Evolutionary conservation across 2,888 invertebrate genomes (phyloP), one percentile per base, ranked within the genome.

Genomic region (Orchesella flavescens): DNA sequence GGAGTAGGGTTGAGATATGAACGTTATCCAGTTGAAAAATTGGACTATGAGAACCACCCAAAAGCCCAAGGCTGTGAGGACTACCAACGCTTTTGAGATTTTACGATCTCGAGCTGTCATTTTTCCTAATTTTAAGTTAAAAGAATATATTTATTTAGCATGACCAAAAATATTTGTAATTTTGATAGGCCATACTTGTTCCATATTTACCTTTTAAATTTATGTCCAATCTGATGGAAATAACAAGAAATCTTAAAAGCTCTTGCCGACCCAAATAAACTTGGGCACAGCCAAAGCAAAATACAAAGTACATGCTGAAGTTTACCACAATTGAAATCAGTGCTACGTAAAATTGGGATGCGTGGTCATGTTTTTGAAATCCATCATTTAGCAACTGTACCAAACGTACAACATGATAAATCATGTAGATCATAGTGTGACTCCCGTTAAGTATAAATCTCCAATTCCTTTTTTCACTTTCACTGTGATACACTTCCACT

Each of bases 181-280:
- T n/a, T n/a, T n/a, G n/a, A n/a, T n/a, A n/a, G n/a, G n/a, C n/a
- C n/a, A n/a, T 44, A 49, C 24, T 61, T 49, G n/a, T 19, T 12
- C n/a, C n/a, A n/a, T 34, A 63, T 43, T n/a, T 46, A 80, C 80
- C 65, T 73, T 80, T 80, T 24, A 80, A 21, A 3, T 46, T 15
- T 1, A 57, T 46, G 59, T 80, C 74, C 19, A 80, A 15, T 17
- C 68, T 57, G 0, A 80, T 0, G 0, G 68, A 12, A 1, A 80
- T 73, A 7, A 74, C 53, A 15, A 57, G 1, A 68, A 57, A 80
- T 59, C 34, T 66, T 1, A 74, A 15, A 15, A 74, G 57, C 46
- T 80, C 80, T 10, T 24, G 19, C 0, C 80, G 55, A 49, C 46
- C 46, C 19, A 24, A 2, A 24, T 80, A 68, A 34, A 80, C 15